These are phyloP conservation scores for Tinamus guttatus DNA, from an alignment of 2,113 vertebrate species.

Conservation along the genomic window DNA sequence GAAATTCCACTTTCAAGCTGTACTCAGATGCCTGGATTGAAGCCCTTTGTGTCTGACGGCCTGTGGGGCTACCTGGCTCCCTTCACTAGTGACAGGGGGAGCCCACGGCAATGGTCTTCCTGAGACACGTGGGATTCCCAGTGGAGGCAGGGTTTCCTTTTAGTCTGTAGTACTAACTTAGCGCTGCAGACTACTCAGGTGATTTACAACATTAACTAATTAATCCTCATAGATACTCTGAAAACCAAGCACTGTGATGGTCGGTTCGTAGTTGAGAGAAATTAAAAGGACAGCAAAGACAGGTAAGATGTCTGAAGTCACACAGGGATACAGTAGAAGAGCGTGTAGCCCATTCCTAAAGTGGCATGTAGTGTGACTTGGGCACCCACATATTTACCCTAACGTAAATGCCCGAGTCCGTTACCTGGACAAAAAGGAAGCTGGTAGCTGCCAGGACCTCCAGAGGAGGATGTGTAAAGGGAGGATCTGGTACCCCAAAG, in stretches of 20 bases:
- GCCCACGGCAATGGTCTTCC: fast-evolving
- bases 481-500: neutral
- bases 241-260: neutral
- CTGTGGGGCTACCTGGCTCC: neutral
- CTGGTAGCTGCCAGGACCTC: neutral
- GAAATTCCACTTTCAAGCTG: neutral
- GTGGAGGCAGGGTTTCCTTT: neutral
- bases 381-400: neutral
- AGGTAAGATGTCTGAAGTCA: neutral
- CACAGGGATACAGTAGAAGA: neutral
- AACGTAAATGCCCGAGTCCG: neutral
- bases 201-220: neutral
- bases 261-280: neutral
- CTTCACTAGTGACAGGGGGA: fast-evolving
- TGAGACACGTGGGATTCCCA: neutral
- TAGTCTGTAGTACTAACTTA: neutral
- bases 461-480: neutral
- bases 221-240: neutral
- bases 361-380: neutral
- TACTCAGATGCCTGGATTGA: too few relatives aligned
- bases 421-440: neutral
- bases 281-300: neutral
- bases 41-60: neutral
- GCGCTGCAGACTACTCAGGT: neutral
- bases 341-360: neutral